These are phyloP conservation scores for cat (Felis catus) DNA, from an alignment of 2,113 vertebrate genomes.

Conservation along the genomic window DNA sequence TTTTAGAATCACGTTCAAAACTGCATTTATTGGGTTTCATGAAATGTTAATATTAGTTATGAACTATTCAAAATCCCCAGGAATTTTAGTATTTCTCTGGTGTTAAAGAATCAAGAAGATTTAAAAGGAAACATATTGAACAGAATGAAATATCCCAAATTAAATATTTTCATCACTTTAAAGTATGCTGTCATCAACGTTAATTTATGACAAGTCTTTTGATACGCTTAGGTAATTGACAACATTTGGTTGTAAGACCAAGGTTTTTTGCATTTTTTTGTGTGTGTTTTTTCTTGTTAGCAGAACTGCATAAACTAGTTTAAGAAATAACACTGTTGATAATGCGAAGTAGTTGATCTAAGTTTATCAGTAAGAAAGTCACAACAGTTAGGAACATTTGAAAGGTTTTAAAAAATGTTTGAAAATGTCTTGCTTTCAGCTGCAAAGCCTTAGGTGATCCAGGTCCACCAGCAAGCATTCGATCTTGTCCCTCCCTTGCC, in stretches of 20 bases:
- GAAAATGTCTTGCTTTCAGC: not conserved
- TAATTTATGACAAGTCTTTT: conserved; percentile 20
- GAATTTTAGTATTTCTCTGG: conserved; percentile 43
- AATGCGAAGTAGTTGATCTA: not conserved
- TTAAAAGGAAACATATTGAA: conserved; percentile 43
- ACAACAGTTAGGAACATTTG: not conserved
- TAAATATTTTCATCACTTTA: conserved; percentile 3
- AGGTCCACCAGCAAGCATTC: not conserved
- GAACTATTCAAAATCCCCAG: conserved; percentile 59
- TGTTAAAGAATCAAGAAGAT: conserved; percentile 45
- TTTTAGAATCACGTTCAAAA: conserved; percentile 63
- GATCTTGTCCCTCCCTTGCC: not conserved
- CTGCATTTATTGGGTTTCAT: conserved; percentile 51
- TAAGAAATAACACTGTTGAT: not conserved
- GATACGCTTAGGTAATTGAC: not conserved
- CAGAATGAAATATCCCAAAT: conserved; percentile 17
- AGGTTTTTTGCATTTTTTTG: not conserved
- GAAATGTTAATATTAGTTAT: conserved; percentile 70
- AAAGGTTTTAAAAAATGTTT: not conserved
- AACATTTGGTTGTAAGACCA: not conserved
- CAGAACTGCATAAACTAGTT: not conserved
- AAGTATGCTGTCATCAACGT: not conserved
- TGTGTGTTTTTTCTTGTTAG: not conserved
- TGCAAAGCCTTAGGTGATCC: too few relatives aligned
- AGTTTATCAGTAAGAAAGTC: not conserved